Evolutionary conservation across 1,140 invertebrate species (phyloP).

Genomic region (Magallana gigas): DNA sequence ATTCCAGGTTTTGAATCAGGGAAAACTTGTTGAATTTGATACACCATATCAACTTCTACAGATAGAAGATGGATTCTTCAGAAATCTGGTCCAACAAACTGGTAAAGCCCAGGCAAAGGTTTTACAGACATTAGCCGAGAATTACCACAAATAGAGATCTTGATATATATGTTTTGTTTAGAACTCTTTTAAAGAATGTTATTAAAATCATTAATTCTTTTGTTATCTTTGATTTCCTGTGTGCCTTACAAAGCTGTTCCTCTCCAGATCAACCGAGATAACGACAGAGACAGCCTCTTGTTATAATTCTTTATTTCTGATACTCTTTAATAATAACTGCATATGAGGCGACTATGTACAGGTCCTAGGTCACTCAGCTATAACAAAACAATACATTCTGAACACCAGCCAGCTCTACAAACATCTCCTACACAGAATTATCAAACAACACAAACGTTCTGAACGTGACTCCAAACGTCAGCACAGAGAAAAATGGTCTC

Average conservation of each 20-base stretch:
- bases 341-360: conserved; percentile 24
- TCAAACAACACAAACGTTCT: not conserved
- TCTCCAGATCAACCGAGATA: not conserved
- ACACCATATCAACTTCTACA: conserved; percentile 84
- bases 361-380: conserved; percentile 17
- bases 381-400: conserved; percentile 17
- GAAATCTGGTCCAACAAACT: conserved; percentile 75
- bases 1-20: conserved; percentile 69
- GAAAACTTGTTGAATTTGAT: conserved; percentile 83
- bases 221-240: not conserved
- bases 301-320: not conserved
- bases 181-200: not conserved
- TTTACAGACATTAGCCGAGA: conserved; percentile 56
- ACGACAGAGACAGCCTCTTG: not conserved
- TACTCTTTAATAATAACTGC: not conserved
- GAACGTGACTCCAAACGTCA: not conserved
- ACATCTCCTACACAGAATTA: not conserved
- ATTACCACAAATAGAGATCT: not conserved
- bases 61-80: conserved; percentile 79
- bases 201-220: too few relatives aligned
- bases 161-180: not conserved
- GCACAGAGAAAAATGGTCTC: too few relatives aligned
- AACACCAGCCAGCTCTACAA: conserved; percentile 6
- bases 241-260: not conserved
- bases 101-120: conserved; percentile 62